Evolutionary conservation across 2,888 invertebrate species (phyloP), one percentile per base, ranked within the genome.

Genomic region (Apamea crenata): DNA sequence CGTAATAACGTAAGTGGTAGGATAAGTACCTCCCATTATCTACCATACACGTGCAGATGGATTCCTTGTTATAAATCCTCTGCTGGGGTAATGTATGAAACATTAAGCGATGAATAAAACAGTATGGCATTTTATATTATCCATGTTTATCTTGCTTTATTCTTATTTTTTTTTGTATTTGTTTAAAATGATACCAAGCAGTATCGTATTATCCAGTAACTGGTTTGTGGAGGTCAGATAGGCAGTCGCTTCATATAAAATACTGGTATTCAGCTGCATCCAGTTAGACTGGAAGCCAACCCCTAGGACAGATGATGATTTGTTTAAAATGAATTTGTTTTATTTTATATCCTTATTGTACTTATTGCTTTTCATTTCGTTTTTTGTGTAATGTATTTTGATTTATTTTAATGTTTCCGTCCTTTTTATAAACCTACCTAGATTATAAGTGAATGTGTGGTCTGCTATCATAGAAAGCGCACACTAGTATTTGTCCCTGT

Each of bases 1-100:
- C 84, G 86, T 81, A 90, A 90, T 90, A 90, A 87, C 75, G 86
- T 88, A 88, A 90, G 90, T 91, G 90, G 80, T 81, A 83, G 87
- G 86, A 90, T 89, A 91, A 90, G 82, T 85, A 81, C 81, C 72
- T 81, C 73, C 81, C 91, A 89, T 91, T 91, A 89, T 77, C 70
- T 50, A 69, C 32, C 77, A 82, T 79, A 76, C 83, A 81, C 77
- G 82, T 77, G 86, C 80, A 84, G 85, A 90, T 87, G 87, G 84
- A 90, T 86, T 83, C 72, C 69, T 63, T 73, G 78, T 72, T 77
- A 88, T 91, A 88, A 90, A 90, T 90, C 83, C 83, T 81, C 67
- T 56, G 68, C 29, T 29, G 12, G 68, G 73, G 74, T 74, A 63
- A 78, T 73, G 14, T 29, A 69, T 59, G 63, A 61, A 72, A 67